Evolutionary conservation across 2,113 vertebrate genomes (phyloP).

Genomic region (Bolborhynchus lineola): DNA sequence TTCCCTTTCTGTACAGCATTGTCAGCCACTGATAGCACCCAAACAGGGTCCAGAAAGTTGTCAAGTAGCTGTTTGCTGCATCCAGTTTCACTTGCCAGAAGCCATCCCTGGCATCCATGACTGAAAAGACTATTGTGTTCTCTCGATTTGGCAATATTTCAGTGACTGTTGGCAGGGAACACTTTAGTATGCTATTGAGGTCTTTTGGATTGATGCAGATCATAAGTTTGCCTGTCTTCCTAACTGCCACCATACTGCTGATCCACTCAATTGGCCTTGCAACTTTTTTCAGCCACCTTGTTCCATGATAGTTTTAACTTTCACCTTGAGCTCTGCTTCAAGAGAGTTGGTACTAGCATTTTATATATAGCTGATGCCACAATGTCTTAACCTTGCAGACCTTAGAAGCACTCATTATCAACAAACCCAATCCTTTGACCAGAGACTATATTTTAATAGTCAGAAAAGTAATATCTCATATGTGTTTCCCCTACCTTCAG

Average conservation of each 20-base stretch:
- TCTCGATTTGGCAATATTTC: constrained; percentile 64
- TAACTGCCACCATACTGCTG: constrained; percentile 62
- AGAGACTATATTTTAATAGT: constrained; percentile 11
- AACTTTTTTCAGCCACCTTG: constrained; percentile 56
- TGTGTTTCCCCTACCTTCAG: neutral
- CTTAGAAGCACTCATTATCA: constrained; percentile 38
- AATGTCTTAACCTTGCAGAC: constrained; percentile 27
- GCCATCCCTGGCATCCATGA: constrained; percentile 60
- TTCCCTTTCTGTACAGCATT: constrained; percentile 48
- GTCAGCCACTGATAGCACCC: constrained; percentile 68
- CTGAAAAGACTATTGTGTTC: constrained; percentile 67
- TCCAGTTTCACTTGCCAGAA: constrained; percentile 63
- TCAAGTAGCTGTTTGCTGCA: constrained; percentile 66
- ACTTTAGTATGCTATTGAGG: constrained; percentile 65
- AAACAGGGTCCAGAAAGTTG: constrained; percentile 69
- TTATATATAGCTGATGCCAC: constrained; percentile 44
- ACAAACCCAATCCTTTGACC: constrained; percentile 17
- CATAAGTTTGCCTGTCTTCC: constrained; percentile 63
- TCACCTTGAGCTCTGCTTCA: constrained; percentile 45
- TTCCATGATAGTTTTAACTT: constrained; percentile 56
- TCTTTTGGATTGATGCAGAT: constrained; percentile 65
- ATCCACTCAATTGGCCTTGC: constrained; percentile 56
- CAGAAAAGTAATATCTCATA: constrained; percentile 16
- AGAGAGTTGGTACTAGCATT: neutral
- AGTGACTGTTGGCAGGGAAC: constrained; percentile 62